These are phyloP conservation scores for Papilio helenus DNA, from an alignment of 1,140 invertebrate species.

Conservation along the genomic window DNA sequence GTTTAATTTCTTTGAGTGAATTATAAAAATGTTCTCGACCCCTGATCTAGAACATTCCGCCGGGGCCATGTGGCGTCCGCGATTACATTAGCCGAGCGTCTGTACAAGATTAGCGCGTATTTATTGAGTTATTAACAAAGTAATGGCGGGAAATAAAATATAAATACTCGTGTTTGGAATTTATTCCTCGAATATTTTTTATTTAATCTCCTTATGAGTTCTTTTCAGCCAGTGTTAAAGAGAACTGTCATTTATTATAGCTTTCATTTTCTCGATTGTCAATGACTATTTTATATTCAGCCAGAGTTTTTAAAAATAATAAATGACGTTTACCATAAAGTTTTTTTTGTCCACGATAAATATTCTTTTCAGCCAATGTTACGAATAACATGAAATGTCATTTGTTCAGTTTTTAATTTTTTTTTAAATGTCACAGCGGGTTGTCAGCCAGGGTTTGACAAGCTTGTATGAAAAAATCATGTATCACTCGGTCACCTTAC, in stretches of 20 bases:
- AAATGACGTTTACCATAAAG: too few relatives aligned
- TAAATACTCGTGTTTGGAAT: constrained; percentile 1
- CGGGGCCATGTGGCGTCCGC: constrained; percentile 42
- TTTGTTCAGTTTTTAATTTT: too few relatives aligned
- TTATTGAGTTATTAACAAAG: constrained; percentile 30
- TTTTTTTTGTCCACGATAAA: too few relatives aligned
- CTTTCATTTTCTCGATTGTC: too few relatives aligned
- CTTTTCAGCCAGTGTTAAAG: background rate
- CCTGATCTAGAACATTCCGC: constrained; percentile 32
- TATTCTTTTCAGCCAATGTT: too few relatives aligned
- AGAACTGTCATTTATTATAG: background rate
- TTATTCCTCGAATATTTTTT: background rate
- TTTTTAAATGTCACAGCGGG: too few relatives aligned
- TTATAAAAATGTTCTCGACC: background rate
- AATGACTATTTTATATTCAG: background rate
- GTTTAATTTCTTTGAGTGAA: background rate
- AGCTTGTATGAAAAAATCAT: background rate
- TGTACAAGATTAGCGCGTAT: constrained; percentile 38
- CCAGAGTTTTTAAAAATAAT: background rate
- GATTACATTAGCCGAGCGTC: constrained; percentile 40
- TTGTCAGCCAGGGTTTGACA: too few relatives aligned
- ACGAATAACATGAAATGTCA: too few relatives aligned
- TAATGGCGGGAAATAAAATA: constrained; percentile 31
- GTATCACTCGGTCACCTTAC: background rate
- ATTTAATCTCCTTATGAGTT: background rate